Percentiles rank a stretch among this genome's conserved stretches.
phyloP scores from a whole-genome alignment of 2,113 vertebrate genomes.

The Sceloporus tristichus region DNA sequence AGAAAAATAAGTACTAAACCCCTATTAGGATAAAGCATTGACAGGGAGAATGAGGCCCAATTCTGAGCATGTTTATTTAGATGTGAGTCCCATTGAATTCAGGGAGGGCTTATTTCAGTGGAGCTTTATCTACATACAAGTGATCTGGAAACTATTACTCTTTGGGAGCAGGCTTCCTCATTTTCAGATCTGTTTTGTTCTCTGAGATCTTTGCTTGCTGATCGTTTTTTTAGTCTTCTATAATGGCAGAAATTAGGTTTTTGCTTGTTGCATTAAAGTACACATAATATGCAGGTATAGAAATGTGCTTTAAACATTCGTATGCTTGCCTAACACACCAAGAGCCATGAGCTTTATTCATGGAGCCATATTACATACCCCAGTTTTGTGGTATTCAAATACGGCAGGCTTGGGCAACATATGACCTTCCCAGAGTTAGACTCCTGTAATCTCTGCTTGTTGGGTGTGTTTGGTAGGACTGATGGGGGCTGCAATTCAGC shows the following conservation, averaged over 20 bases:
- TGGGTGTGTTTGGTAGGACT: too few species aligned
- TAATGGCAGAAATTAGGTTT: background rate
- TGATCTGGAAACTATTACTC: background rate
- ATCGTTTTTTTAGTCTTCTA: rapidly evolving
- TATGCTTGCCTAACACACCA: rapidly evolving
- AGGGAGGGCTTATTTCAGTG: background rate
- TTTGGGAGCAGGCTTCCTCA: background rate
- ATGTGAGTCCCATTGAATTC: background rate
- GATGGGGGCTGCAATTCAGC: too few species aligned
- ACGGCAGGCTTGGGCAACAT: too few species aligned
- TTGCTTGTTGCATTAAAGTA: background rate
- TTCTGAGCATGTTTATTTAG: too few species aligned
- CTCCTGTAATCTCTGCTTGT: too few species aligned
- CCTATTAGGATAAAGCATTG: background rate
- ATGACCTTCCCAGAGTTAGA: too few species aligned
- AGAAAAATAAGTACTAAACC: background rate
- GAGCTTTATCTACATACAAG: too few species aligned
- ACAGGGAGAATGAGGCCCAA: background rate
- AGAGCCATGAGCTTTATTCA: rapidly evolving
- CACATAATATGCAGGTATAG: background rate
- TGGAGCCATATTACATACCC: background rate
- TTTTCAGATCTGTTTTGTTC: background rate
- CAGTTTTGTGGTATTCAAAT: background rate
- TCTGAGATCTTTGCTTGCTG: background rate
- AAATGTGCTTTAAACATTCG: rapidly evolving